Conservation (phyloP, 2,797 vertebrate genomes). For the Sternotherus odoratus region DNA sequence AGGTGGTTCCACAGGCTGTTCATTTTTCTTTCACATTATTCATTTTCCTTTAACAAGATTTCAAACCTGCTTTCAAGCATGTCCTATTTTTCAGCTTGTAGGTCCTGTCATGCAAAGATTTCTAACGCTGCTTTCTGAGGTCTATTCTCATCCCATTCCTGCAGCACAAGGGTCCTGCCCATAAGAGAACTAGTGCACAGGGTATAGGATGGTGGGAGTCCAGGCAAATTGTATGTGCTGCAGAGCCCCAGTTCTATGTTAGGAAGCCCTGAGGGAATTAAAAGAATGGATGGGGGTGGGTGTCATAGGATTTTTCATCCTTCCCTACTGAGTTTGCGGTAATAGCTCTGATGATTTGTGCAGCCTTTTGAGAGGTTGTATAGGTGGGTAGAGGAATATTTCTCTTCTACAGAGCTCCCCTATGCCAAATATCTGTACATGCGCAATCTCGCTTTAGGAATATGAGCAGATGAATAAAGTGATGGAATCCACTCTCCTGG, state of each 20-base stretch:
- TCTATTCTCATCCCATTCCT: not conserved
- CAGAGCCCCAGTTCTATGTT: not conserved
- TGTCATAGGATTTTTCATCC: not conserved
- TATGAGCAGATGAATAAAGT: not conserved
- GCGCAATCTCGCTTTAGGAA: not conserved
- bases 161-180: not conserved
- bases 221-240: not conserved
- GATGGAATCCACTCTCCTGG: not conserved
- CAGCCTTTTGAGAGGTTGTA: not conserved
- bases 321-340: not conserved
- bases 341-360: not conserved
- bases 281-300: not conserved
- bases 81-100: not conserved
- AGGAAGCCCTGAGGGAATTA: not conserved
- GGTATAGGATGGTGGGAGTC: not conserved
- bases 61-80: not conserved
- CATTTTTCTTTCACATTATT: not conserved
- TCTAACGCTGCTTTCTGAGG: not conserved
- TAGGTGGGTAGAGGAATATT: not conserved
- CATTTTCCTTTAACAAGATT: not conserved
- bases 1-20: not conserved
- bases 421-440: accelerated
- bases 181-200: not conserved
- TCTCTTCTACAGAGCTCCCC: not conserved
- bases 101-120: not conserved